These are phyloP conservation scores for Amblyopsis rosae DNA, from an alignment of 2,113 vertebrate species.

Conservation along the genomic window DNA sequence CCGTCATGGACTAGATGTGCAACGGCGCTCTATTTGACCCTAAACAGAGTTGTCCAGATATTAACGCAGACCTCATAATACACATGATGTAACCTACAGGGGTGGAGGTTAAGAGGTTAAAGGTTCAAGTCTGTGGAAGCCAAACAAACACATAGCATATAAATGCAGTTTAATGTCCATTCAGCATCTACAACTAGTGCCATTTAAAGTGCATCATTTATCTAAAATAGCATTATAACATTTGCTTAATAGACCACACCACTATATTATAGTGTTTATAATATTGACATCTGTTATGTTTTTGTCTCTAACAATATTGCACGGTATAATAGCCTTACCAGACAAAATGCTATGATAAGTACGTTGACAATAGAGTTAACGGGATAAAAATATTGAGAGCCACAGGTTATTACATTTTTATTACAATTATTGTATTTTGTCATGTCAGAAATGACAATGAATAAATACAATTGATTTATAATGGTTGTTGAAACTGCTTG, in stretches of 20 bases:
- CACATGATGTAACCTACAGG: not conserved
- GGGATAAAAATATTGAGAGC: slow-evolving; percentile 9
- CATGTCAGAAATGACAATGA: too few relatives aligned
- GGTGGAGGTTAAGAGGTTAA: not conserved
- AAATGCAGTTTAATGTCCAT: slow-evolving; percentile 29
- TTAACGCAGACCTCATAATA: slow-evolving; percentile 23
- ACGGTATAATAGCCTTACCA: slow-evolving; percentile 22
- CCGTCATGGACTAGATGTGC: not conserved
- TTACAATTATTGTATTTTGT: too few relatives aligned
- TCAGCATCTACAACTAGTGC: slow-evolving; percentile 21
- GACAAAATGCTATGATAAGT: slow-evolving; percentile 23
- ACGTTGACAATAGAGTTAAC: slow-evolving; percentile 20
- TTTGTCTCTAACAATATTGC: slow-evolving; percentile 26
- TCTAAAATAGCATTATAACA: slow-evolving; percentile 22
- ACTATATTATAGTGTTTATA: slow-evolving; percentile 20
- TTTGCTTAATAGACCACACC: slow-evolving; percentile 48
- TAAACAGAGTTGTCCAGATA: slow-evolving; percentile 1
- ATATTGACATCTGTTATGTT: slow-evolving; percentile 8
- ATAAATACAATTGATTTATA: too few relatives aligned
- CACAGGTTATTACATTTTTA: not conserved
- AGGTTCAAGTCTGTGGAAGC: slow-evolving; percentile 4
- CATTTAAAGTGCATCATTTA: slow-evolving; percentile 56
- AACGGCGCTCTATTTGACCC: not conserved
- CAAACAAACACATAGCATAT: slow-evolving; percentile 22
- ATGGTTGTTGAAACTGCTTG: too few relatives aligned